phyloP scores from a whole-genome alignment of 2,113 vertebrate genomes.

The Trachemys scripta region DNA sequence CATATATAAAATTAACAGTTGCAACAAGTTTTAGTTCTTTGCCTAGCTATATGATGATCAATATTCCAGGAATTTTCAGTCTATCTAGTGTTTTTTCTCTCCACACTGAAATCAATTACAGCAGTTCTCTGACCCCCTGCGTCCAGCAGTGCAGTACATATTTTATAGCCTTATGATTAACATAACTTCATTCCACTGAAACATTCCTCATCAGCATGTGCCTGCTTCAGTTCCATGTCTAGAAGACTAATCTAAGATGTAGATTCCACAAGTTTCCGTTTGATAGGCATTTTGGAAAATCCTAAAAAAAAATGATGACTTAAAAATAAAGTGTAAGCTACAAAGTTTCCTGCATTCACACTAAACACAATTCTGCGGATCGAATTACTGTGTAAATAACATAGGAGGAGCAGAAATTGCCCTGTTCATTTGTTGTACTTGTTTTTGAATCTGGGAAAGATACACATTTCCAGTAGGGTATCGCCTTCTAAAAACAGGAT shows the following conservation, averaged over 20 bases:
- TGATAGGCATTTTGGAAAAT: background rate
- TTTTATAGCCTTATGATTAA: constrained; percentile 47
- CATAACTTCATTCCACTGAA: constrained; percentile 17
- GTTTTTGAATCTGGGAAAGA: background rate
- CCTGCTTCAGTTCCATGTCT: constrained; percentile 22
- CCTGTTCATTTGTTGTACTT: background rate
- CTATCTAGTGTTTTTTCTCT: background rate
- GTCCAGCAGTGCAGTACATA: constrained; percentile 1
- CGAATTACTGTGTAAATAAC: constrained; percentile 3
- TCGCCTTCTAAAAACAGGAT: background rate
- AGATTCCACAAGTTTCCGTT: background rate
- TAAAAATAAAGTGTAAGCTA: fast-evolving
- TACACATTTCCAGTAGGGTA: background rate
- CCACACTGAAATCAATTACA: background rate
- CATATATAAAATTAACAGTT: background rate
- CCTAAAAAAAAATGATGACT: background rate
- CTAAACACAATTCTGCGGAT: background rate
- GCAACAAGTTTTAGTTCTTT: background rate
- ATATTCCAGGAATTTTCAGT: constrained; percentile 33
- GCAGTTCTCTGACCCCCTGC: background rate
- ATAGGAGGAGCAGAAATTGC: background rate
- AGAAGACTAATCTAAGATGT: background rate
- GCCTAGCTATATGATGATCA: background rate
- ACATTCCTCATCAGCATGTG: background rate
- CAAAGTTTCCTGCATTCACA: background rate